Evolutionary conservation across 1,140 invertebrate genomes (phyloP).

Genomic region (Uloborus diversus): DNA sequence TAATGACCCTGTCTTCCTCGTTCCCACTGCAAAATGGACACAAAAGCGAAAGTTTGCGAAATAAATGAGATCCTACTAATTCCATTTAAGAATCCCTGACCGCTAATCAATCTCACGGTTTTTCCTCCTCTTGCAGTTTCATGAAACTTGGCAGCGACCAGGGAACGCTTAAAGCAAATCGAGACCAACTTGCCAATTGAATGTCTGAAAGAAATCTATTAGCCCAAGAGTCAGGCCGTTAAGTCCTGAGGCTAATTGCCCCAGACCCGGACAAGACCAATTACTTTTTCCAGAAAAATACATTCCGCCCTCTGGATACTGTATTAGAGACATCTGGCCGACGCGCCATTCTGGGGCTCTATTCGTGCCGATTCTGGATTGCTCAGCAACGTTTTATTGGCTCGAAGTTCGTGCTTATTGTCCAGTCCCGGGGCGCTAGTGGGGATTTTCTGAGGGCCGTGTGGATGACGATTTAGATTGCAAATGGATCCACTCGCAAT

Average conservation of each 20-base stretch:
- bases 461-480: no score
- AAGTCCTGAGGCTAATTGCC: constrained; percentile 19
- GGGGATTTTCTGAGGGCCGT: no score
- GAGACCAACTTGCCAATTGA: constrained; percentile 5
- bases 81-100: constrained; percentile 19
- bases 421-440: no score
- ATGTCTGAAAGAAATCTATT: constrained; percentile 17
- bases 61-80: not conserved
- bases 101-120: not conserved
- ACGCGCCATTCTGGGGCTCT: no score
- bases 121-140: not conserved
- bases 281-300: no score
- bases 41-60: not conserved
- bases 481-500: no score
- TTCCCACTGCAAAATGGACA: not conserved
- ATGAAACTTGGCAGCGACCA: not conserved
- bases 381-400: no score
- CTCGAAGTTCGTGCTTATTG: no score
- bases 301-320: no score
- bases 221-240: constrained; percentile 21
- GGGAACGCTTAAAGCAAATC: not conserved
- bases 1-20: no score
- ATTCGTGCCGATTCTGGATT: no score
- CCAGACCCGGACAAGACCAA: constrained; percentile 9
- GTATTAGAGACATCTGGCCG: no score